Conservation (phyloP, 2,797 vertebrate species). For the Nothura maculosa region DNA sequence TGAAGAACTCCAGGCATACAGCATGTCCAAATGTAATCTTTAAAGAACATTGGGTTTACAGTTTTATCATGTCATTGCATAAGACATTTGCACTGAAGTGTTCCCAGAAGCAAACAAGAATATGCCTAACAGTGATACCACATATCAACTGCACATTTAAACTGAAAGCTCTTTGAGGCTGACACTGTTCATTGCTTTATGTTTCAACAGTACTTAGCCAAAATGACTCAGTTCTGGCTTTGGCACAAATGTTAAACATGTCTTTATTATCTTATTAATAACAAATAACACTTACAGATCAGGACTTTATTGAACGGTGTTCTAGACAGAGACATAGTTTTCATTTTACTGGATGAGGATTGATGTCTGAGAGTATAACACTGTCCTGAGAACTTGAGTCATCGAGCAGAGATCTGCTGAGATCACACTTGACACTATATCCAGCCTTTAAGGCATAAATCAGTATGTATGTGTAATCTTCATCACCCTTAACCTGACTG, state of each 20-base stretch:
- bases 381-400: conserved; percentile 31
- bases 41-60: not conserved
- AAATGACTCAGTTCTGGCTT: not conserved
- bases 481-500: conserved; percentile 66
- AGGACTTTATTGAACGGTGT: not conserved
- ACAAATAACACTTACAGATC: conserved; percentile 2
- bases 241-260: not conserved
- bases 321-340: conserved; percentile 14
- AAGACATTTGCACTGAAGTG: not conserved
- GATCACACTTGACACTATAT: conserved; percentile 74
- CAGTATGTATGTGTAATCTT: conserved; percentile 74
- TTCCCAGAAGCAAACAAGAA: not conserved
- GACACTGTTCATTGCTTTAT: not conserved
- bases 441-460: conserved; percentile 69
- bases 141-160: not conserved
- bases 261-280: conserved; percentile 57
- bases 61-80: not conserved
- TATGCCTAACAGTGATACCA: not conserved
- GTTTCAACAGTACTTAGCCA: not conserved
- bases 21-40: not conserved
- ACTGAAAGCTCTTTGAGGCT: not conserved
- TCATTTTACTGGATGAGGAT: conserved; percentile 42
- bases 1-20: not conserved
- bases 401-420: conserved; percentile 63
- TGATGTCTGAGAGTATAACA: conserved; percentile 59